Conservation (phyloP, 2,888 invertebrate genomes). For the Syritta pipiens region DNA sequence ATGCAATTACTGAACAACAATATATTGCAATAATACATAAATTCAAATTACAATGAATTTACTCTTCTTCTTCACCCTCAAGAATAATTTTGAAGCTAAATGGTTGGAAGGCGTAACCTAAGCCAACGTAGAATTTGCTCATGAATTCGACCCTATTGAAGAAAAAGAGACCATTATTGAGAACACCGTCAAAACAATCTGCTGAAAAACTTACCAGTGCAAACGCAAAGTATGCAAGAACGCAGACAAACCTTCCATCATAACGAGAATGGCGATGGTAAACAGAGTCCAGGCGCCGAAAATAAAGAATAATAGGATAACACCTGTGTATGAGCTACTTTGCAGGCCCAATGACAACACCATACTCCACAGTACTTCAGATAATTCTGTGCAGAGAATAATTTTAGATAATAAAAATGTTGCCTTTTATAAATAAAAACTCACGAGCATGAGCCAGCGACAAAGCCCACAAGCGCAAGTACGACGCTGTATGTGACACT, state of each 20-base stretch:
- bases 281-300: slow-evolving; percentile 95
- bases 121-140: slow-evolving; percentile 94
- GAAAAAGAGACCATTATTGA: background rate
- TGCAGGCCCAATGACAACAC: slow-evolving; percentile 88
- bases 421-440: slow-evolving; percentile 75
- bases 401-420: too few species aligned
- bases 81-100: slow-evolving; percentile 91
- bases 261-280: slow-evolving; percentile 95
- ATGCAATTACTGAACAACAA: background rate
- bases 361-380: slow-evolving; percentile 96
- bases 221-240: slow-evolving; percentile 98
- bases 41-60: slow-evolving; percentile 12
- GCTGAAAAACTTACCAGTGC: slow-evolving; percentile 92
- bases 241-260: slow-evolving; percentile 99
- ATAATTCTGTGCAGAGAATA: slow-evolving; percentile 87
- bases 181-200: background rate
- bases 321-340: slow-evolving; percentile 83
- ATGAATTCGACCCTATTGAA: slow-evolving; percentile 94
- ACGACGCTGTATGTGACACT: slow-evolving; percentile 97
- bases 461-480: slow-evolving; percentile 96
- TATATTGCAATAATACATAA: slow-evolving; percentile 23
- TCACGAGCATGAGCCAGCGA: slow-evolving; percentile 96
- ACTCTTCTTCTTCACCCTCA: slow-evolving; percentile 80
- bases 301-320: slow-evolving; percentile 87
- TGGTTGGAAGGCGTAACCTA: slow-evolving; percentile 90